Evolutionary conservation across 2,113 vertebrate species (phyloP), one percentile per base, ranked within the genome.

Genomic region (Catharus minimus): DNA sequence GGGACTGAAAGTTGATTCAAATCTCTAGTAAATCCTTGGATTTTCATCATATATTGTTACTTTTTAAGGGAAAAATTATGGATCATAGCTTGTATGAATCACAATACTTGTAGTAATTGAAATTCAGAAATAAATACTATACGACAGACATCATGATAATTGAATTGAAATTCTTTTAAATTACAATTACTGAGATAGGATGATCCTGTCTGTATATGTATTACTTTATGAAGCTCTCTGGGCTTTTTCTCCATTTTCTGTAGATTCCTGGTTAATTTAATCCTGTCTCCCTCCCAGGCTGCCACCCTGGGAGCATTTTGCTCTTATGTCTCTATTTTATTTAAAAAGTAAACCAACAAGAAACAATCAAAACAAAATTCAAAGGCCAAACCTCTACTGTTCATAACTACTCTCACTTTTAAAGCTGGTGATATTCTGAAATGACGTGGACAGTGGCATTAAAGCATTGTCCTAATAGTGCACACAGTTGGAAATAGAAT

Each of bases 1-100:
- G 86, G 91, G 92, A 96, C 84, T 97, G 96, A 95, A 97, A 96
- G 89, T 92, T 97, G 88, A 94, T 96, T 92, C 61, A 91, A 93
- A 91, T 95, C 82, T 96, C 77, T 90, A 95, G 86, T 94, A 46
- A 88, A 92, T 67, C 79, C 76, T 89, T 96, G 90, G 91, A 67
- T 94, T 95, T 94, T 92, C 65, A 53, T 90, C 18, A 33, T 79
- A 15, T 56, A 52, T 77, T 19, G 32, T 93, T 95, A 89, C 90
- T 68, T 94, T 83, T 93, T 75, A 87, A 75, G 65, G 82, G 66
- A 39, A 74, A 86, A 83, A 75, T 57, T 87, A 53, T 67, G 62
- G 82, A 75, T 52, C 83, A 82, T 96, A 97, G 93, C 90, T 93
- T 97, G 86, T 95, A 56, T 91, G 94, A 95, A 90, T 93, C 91